Conservation (phyloP, 2,113 vertebrate genomes). For the Zosterops lateralis region DNA sequence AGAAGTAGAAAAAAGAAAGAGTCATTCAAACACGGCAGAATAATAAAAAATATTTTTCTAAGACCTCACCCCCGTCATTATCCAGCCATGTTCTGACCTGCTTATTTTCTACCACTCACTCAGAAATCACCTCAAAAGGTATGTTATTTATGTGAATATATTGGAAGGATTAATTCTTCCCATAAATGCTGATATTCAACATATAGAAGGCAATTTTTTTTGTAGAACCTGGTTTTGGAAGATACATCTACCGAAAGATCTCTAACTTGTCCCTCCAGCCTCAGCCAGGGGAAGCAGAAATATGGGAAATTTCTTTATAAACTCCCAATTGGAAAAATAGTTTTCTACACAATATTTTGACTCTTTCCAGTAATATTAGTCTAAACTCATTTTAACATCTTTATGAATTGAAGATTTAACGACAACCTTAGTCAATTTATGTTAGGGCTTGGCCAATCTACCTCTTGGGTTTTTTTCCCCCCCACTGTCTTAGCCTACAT, state of each 20-base stretch:
- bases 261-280: background rate
- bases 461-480: background rate
- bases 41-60: background rate
- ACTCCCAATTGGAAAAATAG: background rate
- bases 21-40: background rate
- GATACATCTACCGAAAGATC: background rate
- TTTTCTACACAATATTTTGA: background rate
- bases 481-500: background rate
- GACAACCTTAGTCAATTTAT: background rate
- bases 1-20: background rate
- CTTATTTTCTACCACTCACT: background rate
- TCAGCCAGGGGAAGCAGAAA: background rate
- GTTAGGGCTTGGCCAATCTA: background rate
- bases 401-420: background rate
- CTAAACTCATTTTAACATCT: background rate
- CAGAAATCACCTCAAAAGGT: background rate
- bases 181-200: background rate
- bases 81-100: background rate
- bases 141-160: background rate
- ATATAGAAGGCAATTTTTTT: background rate
- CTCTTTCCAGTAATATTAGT: background rate
- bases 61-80: background rate
- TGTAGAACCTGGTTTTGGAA: background rate
- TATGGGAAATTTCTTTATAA: background rate
- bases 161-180: background rate